Base-by-base conservation (phyloP, 2,113 vertebrate genomes). In the Erinaceus europaeus region DNA sequence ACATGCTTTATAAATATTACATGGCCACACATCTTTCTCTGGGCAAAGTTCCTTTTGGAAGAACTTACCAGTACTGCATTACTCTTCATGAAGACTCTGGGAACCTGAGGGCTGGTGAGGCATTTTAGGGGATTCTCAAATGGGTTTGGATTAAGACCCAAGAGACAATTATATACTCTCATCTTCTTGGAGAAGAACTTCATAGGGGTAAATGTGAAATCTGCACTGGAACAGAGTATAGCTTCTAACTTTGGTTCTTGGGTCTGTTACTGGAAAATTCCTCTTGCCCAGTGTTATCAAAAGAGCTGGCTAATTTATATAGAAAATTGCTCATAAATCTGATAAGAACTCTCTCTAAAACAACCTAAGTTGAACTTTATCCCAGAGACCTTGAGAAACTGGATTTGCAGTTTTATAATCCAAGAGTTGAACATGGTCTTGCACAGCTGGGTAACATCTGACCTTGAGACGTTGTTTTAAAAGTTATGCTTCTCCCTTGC, bases 401-500 rank as follows among this genome's bases (percentile, higher is more conserved):
- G 71, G 48, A 81, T 80, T 79, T 86, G 76, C 44, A 62, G 55
- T 73, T 95, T 90, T 90, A 83, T 94, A 93, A 86, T 90, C 67
- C 44, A 88, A 88, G 65, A 92, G 61, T 68, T 89, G 78, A 86
- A 82, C 71, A 21, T 59, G 48, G 73, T 72, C 57, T 61, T 90
- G 82, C 88, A 78, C 52, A 83, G 73, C 46, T 88, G 92, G 62
- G 75, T 90, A 86, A 90, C 64, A 83, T 90, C 75, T 94, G 90
- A 91, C 94, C 95, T 93, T 95, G 94, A 95, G 92, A 92, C 42
- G 59, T 93, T 90, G 76, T 91, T 95, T 88, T 92, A 68, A 93
- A 96, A 94, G 82, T 92, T 84, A 48, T 85, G 84, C 62, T 80
- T 82, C 20, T 59, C 82, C 34, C 79, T 85, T 72, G 78, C 68